phyloP scores from a whole-genome alignment of 2,888 invertebrate species.

The Amblyteles armatorius region DNA sequence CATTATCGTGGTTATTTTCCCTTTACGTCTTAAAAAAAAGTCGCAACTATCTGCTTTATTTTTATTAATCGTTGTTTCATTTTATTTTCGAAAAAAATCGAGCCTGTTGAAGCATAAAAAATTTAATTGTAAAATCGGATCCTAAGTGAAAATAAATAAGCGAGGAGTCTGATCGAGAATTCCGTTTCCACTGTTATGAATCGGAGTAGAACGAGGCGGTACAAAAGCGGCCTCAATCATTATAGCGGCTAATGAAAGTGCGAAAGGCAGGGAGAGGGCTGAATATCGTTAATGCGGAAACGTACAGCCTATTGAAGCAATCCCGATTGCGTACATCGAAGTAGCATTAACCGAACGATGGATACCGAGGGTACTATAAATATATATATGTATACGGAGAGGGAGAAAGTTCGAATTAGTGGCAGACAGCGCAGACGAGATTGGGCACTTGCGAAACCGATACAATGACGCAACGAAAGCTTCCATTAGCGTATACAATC shows the following conservation, averaged over 20 bases:
- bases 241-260: slow-evolving; percentile 32
- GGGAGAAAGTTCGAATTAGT: slow-evolving; percentile 7
- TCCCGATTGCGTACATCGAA: slow-evolving; percentile 37
- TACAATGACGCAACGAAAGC: slow-evolving; percentile 40
- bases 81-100: too few relatives aligned
- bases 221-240: slow-evolving; percentile 21
- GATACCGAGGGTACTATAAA: slow-evolving; percentile 9
- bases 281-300: slow-evolving; percentile 35
- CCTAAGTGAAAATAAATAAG: too few relatives aligned
- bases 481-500: slow-evolving; percentile 53
- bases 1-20: too few relatives aligned
- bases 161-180: neutral
- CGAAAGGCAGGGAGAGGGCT: neutral
- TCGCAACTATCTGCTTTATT: too few relatives aligned
- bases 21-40: too few relatives aligned
- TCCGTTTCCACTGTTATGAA: neutral
- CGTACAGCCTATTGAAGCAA: slow-evolving; percentile 48
- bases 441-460: slow-evolving; percentile 43
- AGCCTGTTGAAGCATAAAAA: too few relatives aligned
- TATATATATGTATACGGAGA: neutral
- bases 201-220: neutral
- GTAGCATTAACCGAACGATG: slow-evolving; percentile 44
- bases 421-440: slow-evolving; percentile 20
- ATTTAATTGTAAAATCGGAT: too few relatives aligned
- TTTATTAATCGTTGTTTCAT: too few relatives aligned